Evolutionary conservation across 92 coral and sea anemone species (phyloP).

Genomic region (Epizoanthus ramosus): DNA sequence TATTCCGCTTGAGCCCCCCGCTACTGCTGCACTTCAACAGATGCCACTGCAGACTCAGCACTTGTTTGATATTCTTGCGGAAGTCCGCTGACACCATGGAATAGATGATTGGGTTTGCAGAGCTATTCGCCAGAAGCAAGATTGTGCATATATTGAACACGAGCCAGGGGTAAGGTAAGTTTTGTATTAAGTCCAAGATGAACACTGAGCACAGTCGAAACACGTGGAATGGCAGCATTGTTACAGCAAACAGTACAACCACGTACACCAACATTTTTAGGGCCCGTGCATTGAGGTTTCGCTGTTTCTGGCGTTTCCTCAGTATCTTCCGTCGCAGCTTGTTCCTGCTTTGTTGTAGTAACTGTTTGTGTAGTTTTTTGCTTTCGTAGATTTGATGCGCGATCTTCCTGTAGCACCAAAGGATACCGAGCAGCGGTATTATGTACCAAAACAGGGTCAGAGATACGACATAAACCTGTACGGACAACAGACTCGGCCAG

Average conservation of each 20-base stretch:
- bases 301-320: slow-evolving; percentile 28
- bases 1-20: too few species aligned
- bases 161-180: slow-evolving; percentile 71
- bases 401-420: slow-evolving; percentile 81
- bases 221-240: slow-evolving; percentile 93
- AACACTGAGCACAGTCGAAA: slow-evolving; percentile 71
- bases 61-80: slow-evolving; percentile 73
- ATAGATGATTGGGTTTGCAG: slow-evolving; percentile 91
- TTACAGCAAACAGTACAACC: slow-evolving; percentile 75
- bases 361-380: slow-evolving; percentile 66
- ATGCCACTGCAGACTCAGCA: slow-evolving; percentile 72
- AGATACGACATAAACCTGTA: slow-evolving; percentile 55
- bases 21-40: neutral
- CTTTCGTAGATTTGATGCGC: slow-evolving; percentile 81
- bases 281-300: slow-evolving; percentile 76
- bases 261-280: slow-evolving; percentile 89
- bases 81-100: slow-evolving; percentile 91
- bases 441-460: slow-evolving; percentile 74
- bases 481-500: slow-evolving; percentile 65
- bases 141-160: slow-evolving; percentile 68
- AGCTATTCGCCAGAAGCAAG: slow-evolving; percentile 75
- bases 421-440: slow-evolving; percentile 77
- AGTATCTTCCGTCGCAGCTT: neutral
- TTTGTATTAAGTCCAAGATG: slow-evolving; percentile 12
- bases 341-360: slow-evolving; percentile 24